These are phyloP conservation scores for Corythucha ciliata DNA, from an alignment of 2,888 invertebrate genomes.

Conservation along the genomic window DNA sequence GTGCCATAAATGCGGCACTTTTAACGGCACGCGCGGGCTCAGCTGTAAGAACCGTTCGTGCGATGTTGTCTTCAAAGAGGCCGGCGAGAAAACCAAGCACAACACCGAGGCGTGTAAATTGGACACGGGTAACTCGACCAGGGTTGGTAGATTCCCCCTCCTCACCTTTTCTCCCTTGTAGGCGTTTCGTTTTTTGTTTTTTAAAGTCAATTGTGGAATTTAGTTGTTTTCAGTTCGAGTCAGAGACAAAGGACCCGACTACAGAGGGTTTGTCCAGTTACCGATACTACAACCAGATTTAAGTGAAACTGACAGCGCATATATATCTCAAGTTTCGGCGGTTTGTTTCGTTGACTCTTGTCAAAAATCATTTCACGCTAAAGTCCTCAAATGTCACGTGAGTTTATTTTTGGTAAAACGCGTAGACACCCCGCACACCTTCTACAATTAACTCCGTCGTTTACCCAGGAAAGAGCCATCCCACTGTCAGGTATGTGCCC, in stretches of 20 bases:
- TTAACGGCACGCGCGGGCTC: conserved; percentile 65
- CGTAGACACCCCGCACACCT: too few relatives aligned
- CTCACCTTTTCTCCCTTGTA: too few relatives aligned
- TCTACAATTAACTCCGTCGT: too few relatives aligned
- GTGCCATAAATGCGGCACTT: conserved; percentile 64
- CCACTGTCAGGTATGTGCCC: conserved; percentile 47
- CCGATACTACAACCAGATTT: conserved; percentile 42
- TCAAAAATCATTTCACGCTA: conserved; percentile 48
- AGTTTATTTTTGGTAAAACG: conserved; percentile 33
- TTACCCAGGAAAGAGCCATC: too few relatives aligned
- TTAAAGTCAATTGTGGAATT: conserved; percentile 25
- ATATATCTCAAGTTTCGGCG: conserved; percentile 43
- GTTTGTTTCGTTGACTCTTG: conserved; percentile 52
- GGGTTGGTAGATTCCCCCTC: conserved; percentile 40
- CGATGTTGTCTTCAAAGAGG: conserved; percentile 55
- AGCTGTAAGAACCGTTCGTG: conserved; percentile 63
- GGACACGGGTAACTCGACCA: conserved; percentile 50
- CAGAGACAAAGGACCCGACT: conserved; percentile 58
- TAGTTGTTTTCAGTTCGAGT: conserved; percentile 58
- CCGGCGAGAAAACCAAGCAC: conserved; percentile 47
- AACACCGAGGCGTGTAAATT: conserved; percentile 58
- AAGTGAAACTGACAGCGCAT: conserved; percentile 38
- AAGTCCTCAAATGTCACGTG: conserved; percentile 49
- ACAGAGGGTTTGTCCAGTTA: conserved; percentile 62
- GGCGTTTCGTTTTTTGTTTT: conserved; percentile 8